Evolutionary conservation across 2,888 invertebrate species (phyloP), one percentile per base, ranked within the genome.

Genomic region (Andrena hattorfiana): DNA sequence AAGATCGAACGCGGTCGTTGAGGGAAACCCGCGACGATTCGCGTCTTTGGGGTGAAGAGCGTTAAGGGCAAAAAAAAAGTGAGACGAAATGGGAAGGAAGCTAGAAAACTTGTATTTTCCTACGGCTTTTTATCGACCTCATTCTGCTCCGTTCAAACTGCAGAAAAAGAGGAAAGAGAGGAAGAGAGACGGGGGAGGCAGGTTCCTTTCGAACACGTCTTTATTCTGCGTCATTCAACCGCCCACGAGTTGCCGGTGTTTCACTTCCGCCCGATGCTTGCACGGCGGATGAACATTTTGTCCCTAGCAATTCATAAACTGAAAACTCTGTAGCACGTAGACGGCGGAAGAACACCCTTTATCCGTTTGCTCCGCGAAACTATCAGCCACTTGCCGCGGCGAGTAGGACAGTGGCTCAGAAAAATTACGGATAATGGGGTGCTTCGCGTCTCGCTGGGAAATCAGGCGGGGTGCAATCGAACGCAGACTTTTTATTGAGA

Each of bases 251-350:
- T 78, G 71, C 75, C 81, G 77, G 69, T 80, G 83, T 77, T 81
- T 79, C 77, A 72, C 82, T 84, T 87, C 84, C 83, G 84, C 82
- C 71, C 82, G 80, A 87, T 85, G 78, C 81, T 84, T 81, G 82
- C 80, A 69, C 85, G 72, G 49, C 72, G 81, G 78, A 85, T 83
- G 85, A 89, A 81, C 86, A 84, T 85, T 89, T 89, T 89, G 87
- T 87, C 73, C 62, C 56, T 81, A 54, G 76, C 81, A 68, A 85
- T 81, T 85, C 82, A 71, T 69, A 75, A 84, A 54, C 79, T 76
- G 74, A 74, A 84, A 83, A 79, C 64, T 49, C 66, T 59, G 66
- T 63, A 48, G 71, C 54, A 64, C 64, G 71, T 70, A 60, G 59
- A 78, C 68, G 68, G 59, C 48, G 72, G 68, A 79, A 59, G 68